phyloP scores from a whole-genome alignment of 2,113 vertebrate genomes.

The Campylomormyrus tamandua region DNA sequence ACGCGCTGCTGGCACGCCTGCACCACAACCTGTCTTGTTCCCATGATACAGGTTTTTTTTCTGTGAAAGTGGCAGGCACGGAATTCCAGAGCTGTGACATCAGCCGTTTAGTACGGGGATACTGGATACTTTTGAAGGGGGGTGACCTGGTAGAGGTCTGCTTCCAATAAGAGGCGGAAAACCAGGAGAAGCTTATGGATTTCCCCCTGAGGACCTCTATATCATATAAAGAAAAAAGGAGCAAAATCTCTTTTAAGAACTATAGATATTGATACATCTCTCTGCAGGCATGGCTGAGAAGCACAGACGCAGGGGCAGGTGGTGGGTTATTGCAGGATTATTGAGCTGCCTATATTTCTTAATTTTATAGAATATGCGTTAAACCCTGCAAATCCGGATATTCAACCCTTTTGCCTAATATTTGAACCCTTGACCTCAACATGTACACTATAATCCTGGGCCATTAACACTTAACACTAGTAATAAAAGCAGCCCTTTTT shows the following conservation, averaged over 20 bases:
- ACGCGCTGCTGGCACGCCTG: background rate
- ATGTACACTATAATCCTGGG: slow-evolving; percentile 34
- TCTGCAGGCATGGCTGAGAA: background rate
- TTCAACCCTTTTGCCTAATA: background rate
- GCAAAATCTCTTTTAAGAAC: background rate
- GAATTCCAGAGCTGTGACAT: slow-evolving; percentile 47
- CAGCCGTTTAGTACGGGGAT: slow-evolving; percentile 36
- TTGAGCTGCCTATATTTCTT: background rate
- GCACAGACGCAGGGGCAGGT: background rate
- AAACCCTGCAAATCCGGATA: background rate
- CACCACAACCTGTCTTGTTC: background rate
- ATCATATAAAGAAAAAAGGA: background rate
- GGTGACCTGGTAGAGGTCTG: slow-evolving; percentile 36
- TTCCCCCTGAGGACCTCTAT: background rate
- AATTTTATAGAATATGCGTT: background rate
- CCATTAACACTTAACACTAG: slow-evolving; percentile 45
- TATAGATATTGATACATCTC: background rate
- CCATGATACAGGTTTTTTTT: slow-evolving; percentile 27
- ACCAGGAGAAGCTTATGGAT: background rate
- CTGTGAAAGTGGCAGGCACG: background rate
- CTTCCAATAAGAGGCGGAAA: slow-evolving; percentile 8
- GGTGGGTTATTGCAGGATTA: background rate
- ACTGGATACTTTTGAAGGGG: slow-evolving; percentile 37
- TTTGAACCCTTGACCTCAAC: slow-evolving; percentile 35
- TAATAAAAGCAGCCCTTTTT: slow-evolving; percentile 41